phyloP scores from a whole-genome alignment of 2,797 vertebrate genomes.

The Anisognathus igniventris region DNA sequence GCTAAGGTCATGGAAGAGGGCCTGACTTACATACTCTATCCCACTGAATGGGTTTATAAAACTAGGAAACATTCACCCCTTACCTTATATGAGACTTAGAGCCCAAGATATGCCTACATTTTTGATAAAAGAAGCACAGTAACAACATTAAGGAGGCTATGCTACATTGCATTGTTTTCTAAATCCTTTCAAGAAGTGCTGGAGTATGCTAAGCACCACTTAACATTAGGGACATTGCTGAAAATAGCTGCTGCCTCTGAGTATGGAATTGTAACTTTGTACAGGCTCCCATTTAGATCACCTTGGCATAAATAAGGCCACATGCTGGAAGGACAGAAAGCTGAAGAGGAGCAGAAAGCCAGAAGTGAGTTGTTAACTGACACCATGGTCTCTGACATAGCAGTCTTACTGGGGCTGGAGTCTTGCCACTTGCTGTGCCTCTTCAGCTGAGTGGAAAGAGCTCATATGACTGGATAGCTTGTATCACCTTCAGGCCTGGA shows the following conservation, averaged over 20 bases:
- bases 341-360: neutral
- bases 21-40: neutral
- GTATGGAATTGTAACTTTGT: neutral
- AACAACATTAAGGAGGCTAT: neutral
- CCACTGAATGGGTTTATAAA: neutral
- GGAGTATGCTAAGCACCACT: neutral
- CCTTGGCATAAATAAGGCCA: neutral
- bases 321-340: neutral
- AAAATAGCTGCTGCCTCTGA: neutral
- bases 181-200: neutral
- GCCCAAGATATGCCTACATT: neutral
- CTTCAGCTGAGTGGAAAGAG: neutral
- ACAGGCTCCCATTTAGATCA: neutral
- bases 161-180: neutral
- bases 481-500: neutral
- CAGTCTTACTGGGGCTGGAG: neutral
- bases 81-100: neutral
- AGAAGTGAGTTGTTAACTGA: neutral
- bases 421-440: neutral
- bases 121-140: neutral
- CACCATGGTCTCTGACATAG: accelerated
- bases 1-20: neutral
- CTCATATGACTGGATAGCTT: neutral
- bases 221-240: neutral
- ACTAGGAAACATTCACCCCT: neutral